Percentiles rank a stretch among this genome's conserved stretches.
These are phyloP conservation scores for Conchocele bisecta DNA, from an alignment of 2,888 invertebrate genomes.

Conservation along the genomic window DNA sequence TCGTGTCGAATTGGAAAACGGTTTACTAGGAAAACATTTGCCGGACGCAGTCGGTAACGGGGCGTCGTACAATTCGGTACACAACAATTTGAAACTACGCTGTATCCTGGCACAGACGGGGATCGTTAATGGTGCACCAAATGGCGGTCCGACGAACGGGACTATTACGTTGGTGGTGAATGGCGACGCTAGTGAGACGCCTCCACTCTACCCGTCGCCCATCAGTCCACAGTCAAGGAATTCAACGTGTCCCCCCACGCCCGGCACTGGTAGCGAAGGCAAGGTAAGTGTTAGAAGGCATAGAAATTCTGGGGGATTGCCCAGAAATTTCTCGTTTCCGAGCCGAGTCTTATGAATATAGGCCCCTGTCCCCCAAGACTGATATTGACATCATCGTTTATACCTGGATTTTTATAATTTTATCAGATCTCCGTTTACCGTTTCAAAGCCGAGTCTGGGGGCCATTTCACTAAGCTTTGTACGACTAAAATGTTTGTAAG, in stretches of 20 bases:
- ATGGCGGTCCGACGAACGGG: conserved; percentile 13
- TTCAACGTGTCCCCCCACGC: conserved; percentile 86
- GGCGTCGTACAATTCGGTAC: not conserved
- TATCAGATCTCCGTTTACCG: too few relatives aligned
- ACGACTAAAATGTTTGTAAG: too few relatives aligned
- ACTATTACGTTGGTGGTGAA: conserved; percentile 38
- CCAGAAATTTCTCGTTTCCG: too few relatives aligned
- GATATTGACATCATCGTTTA: too few relatives aligned
- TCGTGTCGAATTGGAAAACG: conserved; percentile 47
- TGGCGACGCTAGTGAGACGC: conserved; percentile 54
- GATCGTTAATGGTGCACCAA: conserved; percentile 29
- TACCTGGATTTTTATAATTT: too few relatives aligned
- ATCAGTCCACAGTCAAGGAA: conserved; percentile 86
- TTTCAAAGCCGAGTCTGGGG: too few relatives aligned
- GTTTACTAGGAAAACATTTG: not conserved
- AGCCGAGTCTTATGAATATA: too few relatives aligned
- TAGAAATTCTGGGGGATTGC: too few relatives aligned
- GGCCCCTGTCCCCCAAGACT: too few relatives aligned
- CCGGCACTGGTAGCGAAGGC: conserved; percentile 83
- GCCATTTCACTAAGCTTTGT: too few relatives aligned
- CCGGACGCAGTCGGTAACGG: not conserved
- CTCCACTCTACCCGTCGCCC: conserved; percentile 83
- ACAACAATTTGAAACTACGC: conserved; percentile 57
- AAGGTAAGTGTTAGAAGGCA: conserved; percentile 68
- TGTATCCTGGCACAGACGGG: conserved; percentile 52